Conservation (phyloP, 2,888 invertebrate species). For the Pocota personata region DNA sequence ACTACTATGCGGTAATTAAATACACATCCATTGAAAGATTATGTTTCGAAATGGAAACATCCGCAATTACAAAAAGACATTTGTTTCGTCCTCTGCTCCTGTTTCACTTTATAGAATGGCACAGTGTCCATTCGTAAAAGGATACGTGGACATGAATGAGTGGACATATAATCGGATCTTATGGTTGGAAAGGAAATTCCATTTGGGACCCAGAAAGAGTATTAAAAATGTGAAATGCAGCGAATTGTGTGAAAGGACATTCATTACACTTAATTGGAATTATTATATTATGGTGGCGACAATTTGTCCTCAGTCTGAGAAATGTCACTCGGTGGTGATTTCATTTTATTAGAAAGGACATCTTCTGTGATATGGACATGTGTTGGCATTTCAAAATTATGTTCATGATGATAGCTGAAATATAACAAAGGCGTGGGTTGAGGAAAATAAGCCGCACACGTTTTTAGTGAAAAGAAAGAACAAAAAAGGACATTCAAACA, state of each 20-base stretch:
- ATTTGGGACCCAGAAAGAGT: neutral
- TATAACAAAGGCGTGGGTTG: neutral
- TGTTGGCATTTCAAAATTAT: neutral
- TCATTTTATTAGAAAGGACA: neutral
- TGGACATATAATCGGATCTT: constrained; percentile 34
- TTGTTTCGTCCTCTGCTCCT: neutral
- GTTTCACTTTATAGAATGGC: neutral
- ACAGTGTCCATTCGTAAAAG: neutral
- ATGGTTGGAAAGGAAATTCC: neutral
- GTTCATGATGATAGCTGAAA: neutral
- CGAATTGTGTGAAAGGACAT: constrained; percentile 20
- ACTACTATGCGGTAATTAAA: constrained; percentile 7
- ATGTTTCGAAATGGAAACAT: neutral
- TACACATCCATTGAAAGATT: neutral
- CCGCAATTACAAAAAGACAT: neutral
- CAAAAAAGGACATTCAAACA: neutral
- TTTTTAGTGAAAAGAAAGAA: neutral
- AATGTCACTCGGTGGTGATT: constrained; percentile 8
- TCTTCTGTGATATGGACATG: neutral
- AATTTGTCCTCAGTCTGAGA: neutral
- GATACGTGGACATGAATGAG: constrained; percentile 51
- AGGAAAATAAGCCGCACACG: neutral
- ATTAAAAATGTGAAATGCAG: constrained; percentile 17
- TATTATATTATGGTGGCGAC: neutral
- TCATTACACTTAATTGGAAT: constrained; percentile 38